These are phyloP conservation scores for Castor canadensis DNA, from an alignment of 2,113 vertebrate species.

Conservation along the genomic window DNA sequence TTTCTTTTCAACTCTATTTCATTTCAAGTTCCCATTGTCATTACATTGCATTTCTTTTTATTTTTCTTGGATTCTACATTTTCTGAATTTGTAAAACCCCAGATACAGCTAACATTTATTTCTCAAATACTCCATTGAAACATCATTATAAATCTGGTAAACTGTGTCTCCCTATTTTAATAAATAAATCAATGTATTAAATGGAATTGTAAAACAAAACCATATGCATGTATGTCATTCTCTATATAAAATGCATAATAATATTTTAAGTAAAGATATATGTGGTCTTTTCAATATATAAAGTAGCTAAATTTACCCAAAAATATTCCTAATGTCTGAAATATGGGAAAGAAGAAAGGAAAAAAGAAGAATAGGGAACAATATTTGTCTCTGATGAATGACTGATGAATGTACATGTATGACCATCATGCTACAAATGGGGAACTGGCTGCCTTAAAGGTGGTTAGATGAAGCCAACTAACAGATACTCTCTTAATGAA, in stretches of 20 bases:
- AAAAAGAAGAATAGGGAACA: background rate
- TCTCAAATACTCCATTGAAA: background rate
- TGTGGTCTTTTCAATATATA: background rate
- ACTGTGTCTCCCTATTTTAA: background rate
- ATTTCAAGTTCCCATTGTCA: background rate
- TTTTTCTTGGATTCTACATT: background rate
- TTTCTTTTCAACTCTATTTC: background rate
- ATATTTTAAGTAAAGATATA: background rate
- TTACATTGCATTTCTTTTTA: background rate
- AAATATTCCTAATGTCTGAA: background rate
- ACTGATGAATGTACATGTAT: background rate
- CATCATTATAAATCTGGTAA: background rate
- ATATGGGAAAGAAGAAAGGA: background rate
- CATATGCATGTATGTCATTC: background rate
- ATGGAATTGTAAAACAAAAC: background rate
- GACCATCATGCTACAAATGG: background rate
- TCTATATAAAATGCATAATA: background rate
- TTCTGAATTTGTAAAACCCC: background rate
- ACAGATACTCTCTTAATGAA: background rate
- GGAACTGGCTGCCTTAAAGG: background rate
- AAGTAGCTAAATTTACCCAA: background rate
- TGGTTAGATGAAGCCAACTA: background rate
- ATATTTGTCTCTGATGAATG: background rate
- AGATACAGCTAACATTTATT: background rate
- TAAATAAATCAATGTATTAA: background rate